Conservation (phyloP, 2,113 vertebrate species). For the Himantopus leucocephalus region DNA sequence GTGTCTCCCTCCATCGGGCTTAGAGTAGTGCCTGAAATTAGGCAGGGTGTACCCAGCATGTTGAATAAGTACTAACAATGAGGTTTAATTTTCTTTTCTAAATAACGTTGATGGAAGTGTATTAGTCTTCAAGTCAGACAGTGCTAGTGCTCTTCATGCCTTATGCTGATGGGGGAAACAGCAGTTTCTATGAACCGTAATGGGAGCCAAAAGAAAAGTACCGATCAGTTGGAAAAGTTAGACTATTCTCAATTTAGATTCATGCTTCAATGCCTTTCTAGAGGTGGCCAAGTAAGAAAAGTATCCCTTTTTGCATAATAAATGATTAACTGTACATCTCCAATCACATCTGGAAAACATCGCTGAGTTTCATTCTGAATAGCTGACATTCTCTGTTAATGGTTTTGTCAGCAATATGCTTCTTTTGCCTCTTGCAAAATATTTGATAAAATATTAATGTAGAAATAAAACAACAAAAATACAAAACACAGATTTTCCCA, state of each 20-base stretch:
- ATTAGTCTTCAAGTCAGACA: not conserved
- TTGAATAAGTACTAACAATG: not conserved
- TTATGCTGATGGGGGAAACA: conserved; percentile 18
- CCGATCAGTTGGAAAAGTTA: conserved; percentile 21
- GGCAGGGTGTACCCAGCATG: not conserved
- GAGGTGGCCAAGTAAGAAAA: conserved; percentile 52
- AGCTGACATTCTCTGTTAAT: conserved; percentile 56
- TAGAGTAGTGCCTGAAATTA: not conserved
- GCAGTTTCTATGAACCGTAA: not conserved
- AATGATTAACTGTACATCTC: conserved; percentile 60
- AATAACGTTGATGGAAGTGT: not conserved
- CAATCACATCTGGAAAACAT: conserved; percentile 69
- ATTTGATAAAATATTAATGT: conserved; percentile 47
- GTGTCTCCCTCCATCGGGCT: not conserved
- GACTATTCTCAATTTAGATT: not conserved
- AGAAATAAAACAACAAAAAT: conserved; percentile 6
- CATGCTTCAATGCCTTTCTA: conserved; percentile 49
- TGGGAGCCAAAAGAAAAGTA: conserved; percentile 41
- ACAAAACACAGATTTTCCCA: not conserved
- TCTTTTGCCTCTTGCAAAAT: conserved; percentile 30
- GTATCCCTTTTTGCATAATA: conserved; percentile 62
- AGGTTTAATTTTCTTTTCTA: conserved; percentile 9
- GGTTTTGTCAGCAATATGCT: conserved; percentile 43
- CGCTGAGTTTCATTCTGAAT: conserved; percentile 49
- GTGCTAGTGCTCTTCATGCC: not conserved